Conservation (phyloP, 2,888 invertebrate species). For the Chrysodeixis includens region DNA sequence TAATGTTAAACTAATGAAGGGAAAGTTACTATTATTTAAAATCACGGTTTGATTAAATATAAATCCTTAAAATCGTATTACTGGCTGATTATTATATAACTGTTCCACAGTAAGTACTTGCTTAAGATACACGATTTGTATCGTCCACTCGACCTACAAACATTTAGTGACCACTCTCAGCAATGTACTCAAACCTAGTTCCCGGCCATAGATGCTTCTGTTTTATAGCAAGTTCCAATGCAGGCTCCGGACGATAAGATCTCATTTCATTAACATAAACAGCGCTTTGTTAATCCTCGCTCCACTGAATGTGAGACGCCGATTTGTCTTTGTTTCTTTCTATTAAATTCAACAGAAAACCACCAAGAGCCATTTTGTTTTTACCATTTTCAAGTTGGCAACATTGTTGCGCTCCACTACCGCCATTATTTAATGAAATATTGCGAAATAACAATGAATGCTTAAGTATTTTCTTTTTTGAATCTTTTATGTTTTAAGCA, state of each 20-base stretch:
- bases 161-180: slow-evolving; percentile 26
- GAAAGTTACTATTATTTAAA: neutral
- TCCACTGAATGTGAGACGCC: slow-evolving; percentile 45
- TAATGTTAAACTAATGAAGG: neutral
- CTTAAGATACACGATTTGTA: slow-evolving; percentile 3
- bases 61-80: neutral
- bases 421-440: slow-evolving; percentile 40
- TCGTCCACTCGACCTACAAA: slow-evolving; percentile 5
- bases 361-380: slow-evolving; percentile 40
- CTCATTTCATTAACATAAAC: slow-evolving; percentile 73
- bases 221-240: slow-evolving; percentile 40
- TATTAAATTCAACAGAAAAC: slow-evolving; percentile 43
- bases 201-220: slow-evolving; percentile 8
- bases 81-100: neutral
- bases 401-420: slow-evolving; percentile 27
- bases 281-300: slow-evolving; percentile 66
- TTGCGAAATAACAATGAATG: slow-evolving; percentile 35
- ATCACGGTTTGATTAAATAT: neutral
- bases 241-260: slow-evolving; percentile 60
- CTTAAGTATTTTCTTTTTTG: slow-evolving; percentile 23
- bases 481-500: slow-evolving; percentile 12
- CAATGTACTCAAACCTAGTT: slow-evolving; percentile 6
- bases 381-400: slow-evolving; percentile 45
- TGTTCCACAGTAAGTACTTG: neutral
- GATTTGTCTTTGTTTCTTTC: slow-evolving; percentile 58